phyloP scores from a whole-genome alignment of 2,797 vertebrate species.

The Sebastes kiyomatsui region DNA sequence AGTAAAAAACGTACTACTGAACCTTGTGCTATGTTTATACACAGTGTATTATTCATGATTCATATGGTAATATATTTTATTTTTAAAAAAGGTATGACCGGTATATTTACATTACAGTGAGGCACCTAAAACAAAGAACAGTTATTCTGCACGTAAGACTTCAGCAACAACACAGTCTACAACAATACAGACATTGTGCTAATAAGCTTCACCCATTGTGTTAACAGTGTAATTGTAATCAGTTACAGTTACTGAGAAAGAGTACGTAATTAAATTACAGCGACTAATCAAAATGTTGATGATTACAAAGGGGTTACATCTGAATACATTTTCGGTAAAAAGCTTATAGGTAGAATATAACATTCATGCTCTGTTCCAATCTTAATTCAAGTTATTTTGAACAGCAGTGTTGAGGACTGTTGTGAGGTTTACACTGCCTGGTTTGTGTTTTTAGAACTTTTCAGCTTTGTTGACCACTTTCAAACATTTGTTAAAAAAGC shows the following conservation, averaged over 20 bases:
- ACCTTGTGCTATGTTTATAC: background rate
- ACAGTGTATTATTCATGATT: background rate
- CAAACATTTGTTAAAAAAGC: background rate
- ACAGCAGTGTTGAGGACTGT: background rate
- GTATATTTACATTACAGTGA: background rate
- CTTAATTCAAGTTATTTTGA: background rate
- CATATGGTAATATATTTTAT: background rate
- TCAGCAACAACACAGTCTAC: background rate
- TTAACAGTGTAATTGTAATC: background rate
- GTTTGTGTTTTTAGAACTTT: background rate
- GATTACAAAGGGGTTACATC: background rate
- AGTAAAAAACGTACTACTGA: background rate
- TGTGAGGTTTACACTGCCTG: background rate
- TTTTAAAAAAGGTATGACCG: background rate
- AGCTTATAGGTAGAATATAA: background rate
- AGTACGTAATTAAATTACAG: background rate
- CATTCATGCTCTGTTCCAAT: background rate
- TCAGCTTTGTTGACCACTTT: background rate
- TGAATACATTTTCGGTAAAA: background rate
- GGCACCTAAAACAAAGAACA: background rate
- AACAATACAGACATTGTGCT: slow-evolving; percentile 8
- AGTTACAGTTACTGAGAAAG: background rate
- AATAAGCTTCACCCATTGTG: background rate
- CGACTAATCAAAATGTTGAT: background rate
- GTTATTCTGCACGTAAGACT: background rate